Percentiles rank a stretch among this genome's conserved stretches.
Conservation (phyloP, 1,140 invertebrate genomes). For the Drosophila chauvacae region DNA sequence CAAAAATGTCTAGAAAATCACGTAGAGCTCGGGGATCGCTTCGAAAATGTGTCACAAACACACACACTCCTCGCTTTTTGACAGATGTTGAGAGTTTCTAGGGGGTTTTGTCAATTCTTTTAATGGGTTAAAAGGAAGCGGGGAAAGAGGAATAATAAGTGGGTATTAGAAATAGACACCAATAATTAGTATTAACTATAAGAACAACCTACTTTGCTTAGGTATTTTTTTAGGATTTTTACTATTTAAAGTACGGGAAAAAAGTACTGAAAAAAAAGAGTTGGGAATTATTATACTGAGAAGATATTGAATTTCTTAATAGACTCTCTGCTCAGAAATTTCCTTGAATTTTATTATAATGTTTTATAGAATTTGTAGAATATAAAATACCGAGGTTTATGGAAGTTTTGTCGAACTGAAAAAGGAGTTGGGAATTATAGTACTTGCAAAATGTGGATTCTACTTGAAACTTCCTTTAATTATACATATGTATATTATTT, state of each 20-base stretch:
- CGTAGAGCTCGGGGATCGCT: slow-evolving; percentile 46
- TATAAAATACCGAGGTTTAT: background rate
- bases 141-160: background rate
- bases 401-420: background rate
- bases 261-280: background rate
- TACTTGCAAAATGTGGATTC: no score
- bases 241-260: background rate
- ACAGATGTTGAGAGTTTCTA: slow-evolving; percentile 39
- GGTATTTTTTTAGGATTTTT: background rate
- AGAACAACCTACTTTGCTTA: no score
- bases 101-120: background rate
- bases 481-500: background rate
- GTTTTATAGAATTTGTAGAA: no score
- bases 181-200: background rate
- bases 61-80: slow-evolving; percentile 12
- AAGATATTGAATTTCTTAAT: no score
- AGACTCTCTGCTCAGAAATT: no score
- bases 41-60: slow-evolving; percentile 31
- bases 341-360: no score
- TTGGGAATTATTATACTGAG: background rate
- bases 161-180: background rate
- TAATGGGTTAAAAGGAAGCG: background rate
- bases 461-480: background rate
- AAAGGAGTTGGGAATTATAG: background rate
- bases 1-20: slow-evolving; percentile 73